Percentiles rank a stretch among this genome's conserved stretches.
Evolutionary conservation across 2,888 invertebrate species (phyloP).

Genomic region (Punctoribates punctum): DNA sequence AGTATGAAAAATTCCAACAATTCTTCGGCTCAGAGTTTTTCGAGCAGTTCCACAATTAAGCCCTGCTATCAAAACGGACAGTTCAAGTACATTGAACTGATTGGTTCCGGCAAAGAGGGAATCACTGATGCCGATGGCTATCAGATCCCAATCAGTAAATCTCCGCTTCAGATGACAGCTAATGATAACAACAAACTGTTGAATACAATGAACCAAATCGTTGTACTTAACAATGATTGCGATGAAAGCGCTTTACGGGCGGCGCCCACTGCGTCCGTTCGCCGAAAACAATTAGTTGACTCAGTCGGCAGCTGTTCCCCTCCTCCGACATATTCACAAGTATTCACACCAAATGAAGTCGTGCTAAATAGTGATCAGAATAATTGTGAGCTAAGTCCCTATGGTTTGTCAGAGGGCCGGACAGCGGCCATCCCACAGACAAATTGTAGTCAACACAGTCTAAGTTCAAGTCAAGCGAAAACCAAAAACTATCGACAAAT

Average conservation of each 20-base stretch:
- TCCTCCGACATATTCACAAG: constrained; percentile 41
- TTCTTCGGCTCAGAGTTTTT: constrained; percentile 41
- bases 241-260: not conserved
- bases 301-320: constrained; percentile 34
- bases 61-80: constrained; percentile 27
- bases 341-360: constrained; percentile 34
- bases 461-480: constrained; percentile 18
- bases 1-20: constrained; percentile 33
- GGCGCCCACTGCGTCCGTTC: not conserved
- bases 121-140: constrained; percentile 47
- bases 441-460: constrained; percentile 24
- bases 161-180: not conserved
- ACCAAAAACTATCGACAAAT: constrained; percentile 29
- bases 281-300: constrained; percentile 4
- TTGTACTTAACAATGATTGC: constrained; percentile 12
- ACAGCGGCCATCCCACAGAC: not conserved
- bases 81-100: constrained; percentile 48
- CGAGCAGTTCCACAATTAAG: constrained; percentile 40
- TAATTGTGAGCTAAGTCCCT: not conserved
- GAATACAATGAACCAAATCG: constrained; percentile 29
- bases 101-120: constrained; percentile 45
- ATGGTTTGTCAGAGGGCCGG: not conserved
- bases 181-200: constrained; percentile 23
- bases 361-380: constrained; percentile 4
- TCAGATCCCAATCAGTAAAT: constrained; percentile 46